Base-by-base conservation (phyloP, 2,113 vertebrate species). In the Oceanites oceanicus region DNA sequence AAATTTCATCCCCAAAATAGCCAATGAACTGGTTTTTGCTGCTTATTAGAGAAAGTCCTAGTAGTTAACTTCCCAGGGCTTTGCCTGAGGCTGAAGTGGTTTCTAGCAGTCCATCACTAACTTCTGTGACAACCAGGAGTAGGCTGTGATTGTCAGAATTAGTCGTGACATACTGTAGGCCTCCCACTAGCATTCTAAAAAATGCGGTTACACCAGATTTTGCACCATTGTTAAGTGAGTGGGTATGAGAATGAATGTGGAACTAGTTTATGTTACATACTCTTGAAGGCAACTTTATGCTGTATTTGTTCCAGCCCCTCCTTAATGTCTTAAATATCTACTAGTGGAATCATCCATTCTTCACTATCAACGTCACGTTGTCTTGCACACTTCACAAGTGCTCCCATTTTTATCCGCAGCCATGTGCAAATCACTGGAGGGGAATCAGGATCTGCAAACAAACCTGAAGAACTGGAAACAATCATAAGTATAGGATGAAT, bases 71-170 rank as follows among this genome's bases (percentile, higher is more conserved):
- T 94, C 96, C 96, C 77, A 93, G 75, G 97, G 97, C 97, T 95
- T 90, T 97, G 97, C 97, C 96, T 94, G 67, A 29, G 93, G 97
- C 94, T 81, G 79, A 81, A 91, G 84, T 23, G 38, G 88, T 94
- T 85, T 97, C 77, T 88, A 92, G 86, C 52, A 94, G 88, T 94
- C 91, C 96, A 88, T 98, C 94, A 96, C 97, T 97, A 97, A 91
- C 90, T 96, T 96, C 93, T 93, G 2, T 93, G 96, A 97, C 97
- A 96, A 88, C 77, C 20, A 12, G 7, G 30, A 93, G 74, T 90
- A 59, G 49, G 62, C 91, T 80, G 90, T 80, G 90, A 95, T 96
- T 96, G 86, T 95, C 89, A 95, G 93, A 92, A 96, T 96, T 96
- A 96, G 88, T 79, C 38, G 47, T 94, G 95, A 97, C 76, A 91